These are phyloP conservation scores for Eueremaeus valkanovi DNA, from an alignment of 2,888 invertebrate species.

Conservation along the genomic window DNA sequence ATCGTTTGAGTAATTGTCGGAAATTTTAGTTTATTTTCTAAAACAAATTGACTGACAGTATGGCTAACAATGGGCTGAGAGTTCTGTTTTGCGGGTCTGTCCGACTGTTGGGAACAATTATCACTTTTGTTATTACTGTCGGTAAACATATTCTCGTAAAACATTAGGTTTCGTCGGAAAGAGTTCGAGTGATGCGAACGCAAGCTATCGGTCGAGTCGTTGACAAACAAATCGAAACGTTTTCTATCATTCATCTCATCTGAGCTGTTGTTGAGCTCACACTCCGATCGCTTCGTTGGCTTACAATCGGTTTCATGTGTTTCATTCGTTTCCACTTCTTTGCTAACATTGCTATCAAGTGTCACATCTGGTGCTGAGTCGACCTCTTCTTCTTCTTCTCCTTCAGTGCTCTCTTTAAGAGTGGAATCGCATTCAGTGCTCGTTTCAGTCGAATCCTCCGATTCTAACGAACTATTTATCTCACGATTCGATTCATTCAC, in stretches of 20 bases:
- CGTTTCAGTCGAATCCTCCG: neutral
- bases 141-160: slow-evolving; percentile 38
- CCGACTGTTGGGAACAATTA: slow-evolving; percentile 9
- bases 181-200: neutral
- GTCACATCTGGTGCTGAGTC: neutral
- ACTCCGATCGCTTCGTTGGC: neutral
- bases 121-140: neutral
- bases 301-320: neutral
- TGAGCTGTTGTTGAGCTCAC: neutral
- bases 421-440: neutral
- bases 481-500: neutral
- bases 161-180: slow-evolving; percentile 37
- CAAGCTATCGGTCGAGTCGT: neutral
- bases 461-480: neutral
- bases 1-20: slow-evolving; percentile 10
- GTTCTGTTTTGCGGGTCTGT: slow-evolving; percentile 14
- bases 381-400: neutral
- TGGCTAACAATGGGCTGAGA: neutral
- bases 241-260: neutral
- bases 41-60: slow-evolving; percentile 15
- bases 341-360: neutral
- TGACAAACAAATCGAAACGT: neutral
- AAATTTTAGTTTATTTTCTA: neutral
- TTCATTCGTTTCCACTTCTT: neutral
- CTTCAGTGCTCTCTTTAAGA: neutral